Conservation (phyloP, 2,888 invertebrate genomes). For the Hipparchia semele region DNA sequence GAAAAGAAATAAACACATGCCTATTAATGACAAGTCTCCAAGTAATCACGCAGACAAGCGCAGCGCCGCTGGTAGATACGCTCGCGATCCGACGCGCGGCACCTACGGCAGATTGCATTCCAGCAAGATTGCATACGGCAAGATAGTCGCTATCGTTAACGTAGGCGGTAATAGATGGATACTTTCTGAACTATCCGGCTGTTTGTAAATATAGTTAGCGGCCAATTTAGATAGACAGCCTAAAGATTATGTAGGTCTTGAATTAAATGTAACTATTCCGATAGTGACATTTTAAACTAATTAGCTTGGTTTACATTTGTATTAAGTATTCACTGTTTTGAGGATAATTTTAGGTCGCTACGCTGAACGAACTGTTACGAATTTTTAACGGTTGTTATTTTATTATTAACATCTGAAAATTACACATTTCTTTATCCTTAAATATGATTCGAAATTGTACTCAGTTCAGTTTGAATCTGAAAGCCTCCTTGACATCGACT, state of each 20-base stretch:
- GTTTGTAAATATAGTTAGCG: slow-evolving; percentile 31
- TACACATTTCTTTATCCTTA: no score
- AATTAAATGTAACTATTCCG: slow-evolving; percentile 8
- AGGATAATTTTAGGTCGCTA: not conserved
- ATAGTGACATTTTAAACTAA: slow-evolving; percentile 1
- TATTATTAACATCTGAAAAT: no score
- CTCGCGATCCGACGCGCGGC: slow-evolving; percentile 50
- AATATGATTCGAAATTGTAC: no score
- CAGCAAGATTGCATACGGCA: slow-evolving; percentile 36
- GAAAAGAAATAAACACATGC: not conserved
- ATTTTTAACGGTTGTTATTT: no score
- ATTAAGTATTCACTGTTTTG: not conserved
- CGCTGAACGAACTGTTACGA: no score
- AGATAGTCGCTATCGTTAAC: slow-evolving; percentile 63
- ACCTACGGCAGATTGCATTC: slow-evolving; percentile 68
- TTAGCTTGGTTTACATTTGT: not conserved
- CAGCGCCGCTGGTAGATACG: slow-evolving; percentile 57
- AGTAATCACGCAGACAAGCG: slow-evolving; percentile 31
- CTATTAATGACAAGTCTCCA: slow-evolving; percentile 11
- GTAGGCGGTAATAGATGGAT: slow-evolving; percentile 75
- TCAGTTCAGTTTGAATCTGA: no score
- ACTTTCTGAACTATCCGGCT: slow-evolving; percentile 49
- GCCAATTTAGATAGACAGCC: slow-evolving; percentile 38
- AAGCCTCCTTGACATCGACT: no score
- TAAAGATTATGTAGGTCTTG: slow-evolving; percentile 25